Percentiles rank a stretch among this genome's conserved stretches.
These are phyloP conservation scores for Sinodicranocentrus sp. DNA, from an alignment of 2,888 invertebrate genomes.

Conservation along the genomic window DNA sequence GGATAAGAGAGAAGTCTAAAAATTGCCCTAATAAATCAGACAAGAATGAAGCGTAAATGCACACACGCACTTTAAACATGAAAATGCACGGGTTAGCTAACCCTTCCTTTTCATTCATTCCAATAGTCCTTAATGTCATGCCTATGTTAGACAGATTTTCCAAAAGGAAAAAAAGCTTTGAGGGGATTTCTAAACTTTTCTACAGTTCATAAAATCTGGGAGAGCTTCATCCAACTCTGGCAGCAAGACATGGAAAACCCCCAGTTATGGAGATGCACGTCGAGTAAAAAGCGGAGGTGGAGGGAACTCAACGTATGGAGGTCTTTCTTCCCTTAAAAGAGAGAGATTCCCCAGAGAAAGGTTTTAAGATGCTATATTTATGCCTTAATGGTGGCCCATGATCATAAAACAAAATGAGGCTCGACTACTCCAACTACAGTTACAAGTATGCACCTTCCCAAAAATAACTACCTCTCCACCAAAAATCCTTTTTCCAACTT, in stretches of 20 bases:
- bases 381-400: conserved; percentile 64
- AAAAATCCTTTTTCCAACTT: not conserved
- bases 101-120: not conserved
- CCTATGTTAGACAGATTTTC: conserved; percentile 12
- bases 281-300: conserved; percentile 7
- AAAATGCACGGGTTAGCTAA: not conserved
- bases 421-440: conserved; percentile 34
- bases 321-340: conserved; percentile 45
- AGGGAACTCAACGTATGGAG: conserved; percentile 40
- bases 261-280: conserved; percentile 38
- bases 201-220: conserved; percentile 65
- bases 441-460: conserved; percentile 48
- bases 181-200: conserved; percentile 50
- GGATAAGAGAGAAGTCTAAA: not conserved
- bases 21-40: conserved; percentile 31
- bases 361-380: conserved; percentile 66
- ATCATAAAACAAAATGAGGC: conserved; percentile 66
- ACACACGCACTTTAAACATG: not conserved
- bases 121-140: not conserved
- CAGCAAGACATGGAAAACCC: conserved; percentile 19
- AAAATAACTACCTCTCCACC: not conserved
- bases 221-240: conserved; percentile 32
- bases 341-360: conserved; percentile 57
- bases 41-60: conserved; percentile 31
- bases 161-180: conserved; percentile 9